phyloP scores from a whole-genome alignment of 2,113 vertebrate species.

The Mesocricetus auratus region DNA sequence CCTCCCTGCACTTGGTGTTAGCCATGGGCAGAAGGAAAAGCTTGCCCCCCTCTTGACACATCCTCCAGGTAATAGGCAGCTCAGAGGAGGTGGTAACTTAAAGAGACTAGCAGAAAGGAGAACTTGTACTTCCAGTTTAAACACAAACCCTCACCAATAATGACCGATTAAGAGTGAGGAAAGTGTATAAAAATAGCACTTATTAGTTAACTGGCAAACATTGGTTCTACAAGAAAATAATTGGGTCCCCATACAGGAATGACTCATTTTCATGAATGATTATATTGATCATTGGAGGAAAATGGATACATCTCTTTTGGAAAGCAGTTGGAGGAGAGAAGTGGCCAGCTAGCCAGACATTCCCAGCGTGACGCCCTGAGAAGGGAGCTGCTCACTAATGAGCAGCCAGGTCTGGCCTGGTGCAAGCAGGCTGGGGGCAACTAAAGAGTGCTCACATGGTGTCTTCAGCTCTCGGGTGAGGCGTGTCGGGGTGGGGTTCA shows the following conservation, averaged over 20 bases:
- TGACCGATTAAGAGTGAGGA: constrained; percentile 59
- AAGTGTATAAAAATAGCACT: constrained; percentile 76
- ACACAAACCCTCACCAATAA: constrained; percentile 59
- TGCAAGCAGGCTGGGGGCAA: background rate
- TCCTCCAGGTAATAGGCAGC: constrained; percentile 3
- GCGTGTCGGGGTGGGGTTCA: background rate
- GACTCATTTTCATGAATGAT: constrained; percentile 79
- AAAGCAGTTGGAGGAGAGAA: constrained; percentile 60
- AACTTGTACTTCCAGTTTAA: constrained; percentile 49
- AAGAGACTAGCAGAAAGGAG: background rate
- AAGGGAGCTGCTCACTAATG: constrained; percentile 12
- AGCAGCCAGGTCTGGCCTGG: background rate
- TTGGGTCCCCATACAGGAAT: constrained; percentile 79
- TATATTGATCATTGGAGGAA: constrained; percentile 80
- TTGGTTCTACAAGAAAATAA: constrained; percentile 78
- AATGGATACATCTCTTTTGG: constrained; percentile 64
- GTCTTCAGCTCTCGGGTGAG: background rate
- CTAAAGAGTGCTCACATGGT: background rate
- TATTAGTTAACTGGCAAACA: constrained; percentile 75
- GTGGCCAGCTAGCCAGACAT: background rate
- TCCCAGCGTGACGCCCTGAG: background rate
- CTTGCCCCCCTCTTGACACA: background rate
- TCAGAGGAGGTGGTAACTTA: constrained; percentile 36
- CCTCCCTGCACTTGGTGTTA: background rate
- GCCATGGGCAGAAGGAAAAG: background rate